A percentile compares a stretch with the other conserved stretches of the same genome.
Evolutionary conservation across 2,113 vertebrate genomes (phyloP).

Genomic region (Willisornis vidua): DNA sequence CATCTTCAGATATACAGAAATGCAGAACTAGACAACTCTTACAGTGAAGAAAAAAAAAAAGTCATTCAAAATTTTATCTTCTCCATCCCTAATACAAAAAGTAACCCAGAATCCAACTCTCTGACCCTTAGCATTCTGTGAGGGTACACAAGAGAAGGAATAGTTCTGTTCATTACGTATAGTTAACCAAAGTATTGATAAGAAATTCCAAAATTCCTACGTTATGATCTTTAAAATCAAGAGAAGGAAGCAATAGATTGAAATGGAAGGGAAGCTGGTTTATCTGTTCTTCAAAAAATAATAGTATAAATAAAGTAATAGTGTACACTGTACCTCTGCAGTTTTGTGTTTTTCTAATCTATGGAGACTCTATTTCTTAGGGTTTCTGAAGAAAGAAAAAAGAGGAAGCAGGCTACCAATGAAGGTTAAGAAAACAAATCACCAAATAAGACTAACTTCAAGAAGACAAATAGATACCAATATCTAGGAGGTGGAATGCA

Average conservation of each 20-base stretch:
- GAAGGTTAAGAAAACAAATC: not conserved
- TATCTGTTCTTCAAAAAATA: not conserved
- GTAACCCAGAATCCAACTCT: not conserved
- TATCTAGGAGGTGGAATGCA: not conserved
- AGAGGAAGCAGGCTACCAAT: not conserved
- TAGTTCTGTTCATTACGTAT: not conserved
- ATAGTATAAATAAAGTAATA: not conserved
- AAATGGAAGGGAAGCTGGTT: not conserved
- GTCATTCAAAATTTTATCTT: accelerated
- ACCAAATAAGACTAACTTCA: not conserved
- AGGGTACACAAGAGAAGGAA: not conserved
- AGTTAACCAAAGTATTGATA: not conserved
- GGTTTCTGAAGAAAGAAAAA: not conserved
- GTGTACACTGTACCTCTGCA: not conserved
- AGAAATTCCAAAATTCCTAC: not conserved
- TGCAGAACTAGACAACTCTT: not conserved
- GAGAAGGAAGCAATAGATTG: not conserved
- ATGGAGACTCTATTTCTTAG: not conserved
- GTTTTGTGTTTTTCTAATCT: not conserved
- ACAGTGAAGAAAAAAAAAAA: not conserved
- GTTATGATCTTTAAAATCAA: not conserved
- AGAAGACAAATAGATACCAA: not conserved
- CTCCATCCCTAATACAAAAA: not conserved
- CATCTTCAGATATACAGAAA: not conserved
- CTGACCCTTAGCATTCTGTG: not conserved